Base-by-base conservation (phyloP, 92 coral and sea anemone genomes). In the Parazoanthus darwini region DNA sequence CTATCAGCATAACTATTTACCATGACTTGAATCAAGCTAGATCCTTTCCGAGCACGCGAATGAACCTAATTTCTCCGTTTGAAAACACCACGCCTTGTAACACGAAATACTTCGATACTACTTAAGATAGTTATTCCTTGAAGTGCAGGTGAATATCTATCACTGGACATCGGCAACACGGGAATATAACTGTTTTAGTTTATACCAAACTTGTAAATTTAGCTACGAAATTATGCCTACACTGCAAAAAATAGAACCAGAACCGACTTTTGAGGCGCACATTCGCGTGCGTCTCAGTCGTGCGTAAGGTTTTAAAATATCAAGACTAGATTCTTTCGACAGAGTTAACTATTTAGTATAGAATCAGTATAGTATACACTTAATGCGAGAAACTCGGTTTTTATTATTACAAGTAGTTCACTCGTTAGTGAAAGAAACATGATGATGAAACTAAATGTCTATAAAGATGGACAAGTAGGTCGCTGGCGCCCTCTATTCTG, bases 1-100 rank as follows among this genome's bases (percentile, higher is more conserved):
- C 70, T 95, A 92, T 91, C 94, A 93, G 70, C 96, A 94, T 20
- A 84, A 71, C 66, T 71, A 71, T 44, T 84, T 84, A 44, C 87
- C 70, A 3, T 63, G 70, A 63, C 26, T 63, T 63, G 59, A 54
- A 54, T 13, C 3, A 3, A 54, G 59, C 18, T 54, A 54, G 59
- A 2, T 54, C 16, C 59, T 2, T 11, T 54, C 20, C 14, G 59
- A 54, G 59, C 70, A 63, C 26, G n/a, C 6, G 70, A 63, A 63
- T 63, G n/a, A 63, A 23, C 70, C 26, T 20, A 23, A 29, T 29
- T 29, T 29, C 5, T 63, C 70, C 8, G 70, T 63, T 22, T 63
- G 7, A 63, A 18, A 63, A 63, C 25, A 63, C 70, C 8, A 63
- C 26, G 70, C 70, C 26, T 63, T 7, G 8, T 20, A 63, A 63